phyloP scores from a whole-genome alignment of 2,888 invertebrate genomes.

The Onchidella celtica region DNA sequence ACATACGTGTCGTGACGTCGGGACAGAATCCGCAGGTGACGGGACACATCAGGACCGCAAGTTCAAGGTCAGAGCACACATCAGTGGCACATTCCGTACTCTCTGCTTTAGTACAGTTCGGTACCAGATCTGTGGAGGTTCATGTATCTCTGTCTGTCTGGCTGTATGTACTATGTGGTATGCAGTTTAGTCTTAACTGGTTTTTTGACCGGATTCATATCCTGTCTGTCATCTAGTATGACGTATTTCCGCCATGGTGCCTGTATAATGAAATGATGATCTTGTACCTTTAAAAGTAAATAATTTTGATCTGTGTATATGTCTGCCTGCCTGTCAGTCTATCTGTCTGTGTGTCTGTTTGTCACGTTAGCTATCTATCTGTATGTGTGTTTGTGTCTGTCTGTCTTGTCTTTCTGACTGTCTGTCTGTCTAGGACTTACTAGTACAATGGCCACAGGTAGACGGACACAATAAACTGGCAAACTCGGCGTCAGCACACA shows the following conservation, averaged over 20 bases:
- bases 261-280: too few species aligned
- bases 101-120: not conserved
- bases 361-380: not conserved
- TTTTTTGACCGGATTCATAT: too few species aligned
- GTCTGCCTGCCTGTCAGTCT: not conserved
- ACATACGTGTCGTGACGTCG: not conserved
- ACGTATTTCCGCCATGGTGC: too few species aligned
- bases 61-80: slow-evolving; percentile 1
- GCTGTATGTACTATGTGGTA: not conserved
- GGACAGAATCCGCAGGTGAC: not conserved
- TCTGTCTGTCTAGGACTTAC: not conserved
- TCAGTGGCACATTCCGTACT: not conserved
- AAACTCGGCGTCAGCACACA: slow-evolving; percentile 2
- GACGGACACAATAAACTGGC: slow-evolving; percentile 3
- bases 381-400: not conserved
- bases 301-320: not conserved
- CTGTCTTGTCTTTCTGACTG: not conserved
- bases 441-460: not conserved
- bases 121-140: not conserved
- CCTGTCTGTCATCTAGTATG: too few species aligned
- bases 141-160: slow-evolving; percentile 13
- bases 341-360: slow-evolving; percentile 23
- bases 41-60: slow-evolving; percentile 8
- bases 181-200: too few species aligned
- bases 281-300: too few species aligned